A percentile compares a stretch with the other conserved stretches of the same genome.
These are phyloP conservation scores for Balearica regulorum DNA, from an alignment of 2,797 vertebrate species.

Conservation along the genomic window DNA sequence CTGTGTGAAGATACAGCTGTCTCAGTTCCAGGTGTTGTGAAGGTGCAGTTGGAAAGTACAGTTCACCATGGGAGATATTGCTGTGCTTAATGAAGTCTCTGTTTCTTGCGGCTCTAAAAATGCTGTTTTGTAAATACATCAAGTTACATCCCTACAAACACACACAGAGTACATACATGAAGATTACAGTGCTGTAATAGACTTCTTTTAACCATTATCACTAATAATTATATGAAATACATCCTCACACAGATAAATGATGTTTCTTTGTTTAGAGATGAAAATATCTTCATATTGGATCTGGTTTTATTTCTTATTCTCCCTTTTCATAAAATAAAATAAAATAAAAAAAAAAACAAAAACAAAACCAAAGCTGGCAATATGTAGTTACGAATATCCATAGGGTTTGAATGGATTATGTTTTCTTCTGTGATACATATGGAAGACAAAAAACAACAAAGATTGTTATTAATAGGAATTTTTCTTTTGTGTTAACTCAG, in stretches of 20 bases:
- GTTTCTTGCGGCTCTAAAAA: background rate
- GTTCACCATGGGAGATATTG: background rate
- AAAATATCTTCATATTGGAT: background rate
- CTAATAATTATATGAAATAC: background rate
- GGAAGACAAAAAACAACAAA: background rate
- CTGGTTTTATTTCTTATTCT: background rate
- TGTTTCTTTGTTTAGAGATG: background rate
- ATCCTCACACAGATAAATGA: background rate
- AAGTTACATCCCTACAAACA: background rate
- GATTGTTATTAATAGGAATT: background rate
- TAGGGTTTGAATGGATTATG: background rate
- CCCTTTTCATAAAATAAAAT: background rate
- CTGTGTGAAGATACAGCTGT: background rate
- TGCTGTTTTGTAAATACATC: background rate
- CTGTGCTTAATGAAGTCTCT: background rate
- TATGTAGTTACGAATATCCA: background rate
- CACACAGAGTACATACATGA: background rate
- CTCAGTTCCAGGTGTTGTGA: background rate
- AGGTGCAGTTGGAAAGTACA: background rate
- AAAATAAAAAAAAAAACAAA: background rate
- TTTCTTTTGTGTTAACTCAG: background rate
- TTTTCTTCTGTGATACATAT: background rate
- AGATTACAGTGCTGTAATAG: background rate
- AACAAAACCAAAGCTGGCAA: background rate
- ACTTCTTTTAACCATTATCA: background rate